These are phyloP conservation scores for Drosophila silvestris DNA, from an alignment of 2,888 invertebrate genomes.

Conservation along the genomic window DNA sequence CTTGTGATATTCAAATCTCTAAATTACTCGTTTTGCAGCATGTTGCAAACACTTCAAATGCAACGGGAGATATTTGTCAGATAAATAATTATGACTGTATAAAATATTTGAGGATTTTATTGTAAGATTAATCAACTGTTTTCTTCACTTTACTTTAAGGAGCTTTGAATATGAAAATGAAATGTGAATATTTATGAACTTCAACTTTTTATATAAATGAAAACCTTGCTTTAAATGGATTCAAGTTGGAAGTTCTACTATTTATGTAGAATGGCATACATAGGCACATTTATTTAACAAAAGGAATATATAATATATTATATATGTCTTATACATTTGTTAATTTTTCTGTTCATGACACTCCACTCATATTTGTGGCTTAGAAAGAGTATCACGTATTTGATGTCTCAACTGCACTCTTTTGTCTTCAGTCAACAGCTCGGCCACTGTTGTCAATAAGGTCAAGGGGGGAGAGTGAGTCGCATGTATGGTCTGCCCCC, in stretches of 20 bases:
- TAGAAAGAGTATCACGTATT: conserved; percentile 29
- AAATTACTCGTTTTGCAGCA: conserved; percentile 16
- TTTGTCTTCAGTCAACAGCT: conserved; percentile 9
- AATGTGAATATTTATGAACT: not conserved
- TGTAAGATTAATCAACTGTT: not conserved
- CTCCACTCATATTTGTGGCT: not conserved
- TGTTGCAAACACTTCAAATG: conserved; percentile 17
- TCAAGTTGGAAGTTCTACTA: not conserved
- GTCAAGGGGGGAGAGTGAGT: conserved; percentile 25
- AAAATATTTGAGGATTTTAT: conserved; percentile 13
- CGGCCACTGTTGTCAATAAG: conserved; percentile 37
- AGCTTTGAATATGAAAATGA: not conserved
- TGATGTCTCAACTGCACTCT: not conserved
- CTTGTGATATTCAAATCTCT: conserved; percentile 18
- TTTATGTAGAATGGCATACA: not conserved
- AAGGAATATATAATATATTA: not conserved
- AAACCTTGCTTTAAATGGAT: not conserved
- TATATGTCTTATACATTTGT: not conserved
- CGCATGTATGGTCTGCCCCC: not conserved
- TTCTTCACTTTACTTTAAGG: not conserved
- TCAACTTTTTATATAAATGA: not conserved
- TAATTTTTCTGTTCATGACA: not conserved
- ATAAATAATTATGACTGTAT: conserved; percentile 10
- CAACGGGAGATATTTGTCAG: conserved; percentile 19
- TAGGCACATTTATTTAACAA: not conserved